These are phyloP conservation scores for Drosophila neocordata DNA, from an alignment of 1,140 invertebrate genomes.

Conservation along the genomic window DNA sequence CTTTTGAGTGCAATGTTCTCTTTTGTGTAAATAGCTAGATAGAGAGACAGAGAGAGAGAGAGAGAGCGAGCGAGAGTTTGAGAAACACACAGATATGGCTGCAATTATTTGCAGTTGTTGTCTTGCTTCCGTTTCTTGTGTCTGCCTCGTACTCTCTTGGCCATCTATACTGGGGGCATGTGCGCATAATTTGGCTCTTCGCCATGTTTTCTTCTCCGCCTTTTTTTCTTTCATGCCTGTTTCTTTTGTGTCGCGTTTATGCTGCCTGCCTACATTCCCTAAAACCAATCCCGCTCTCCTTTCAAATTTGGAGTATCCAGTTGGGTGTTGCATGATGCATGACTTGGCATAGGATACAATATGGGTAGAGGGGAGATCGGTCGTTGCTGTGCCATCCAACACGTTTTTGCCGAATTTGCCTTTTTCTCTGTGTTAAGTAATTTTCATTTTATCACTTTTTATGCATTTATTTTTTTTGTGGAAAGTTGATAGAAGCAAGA, in stretches of 20 bases:
- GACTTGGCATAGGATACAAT: constrained; percentile 29
- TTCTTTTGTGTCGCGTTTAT: constrained; percentile 28
- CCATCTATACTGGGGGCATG: constrained; percentile 45
- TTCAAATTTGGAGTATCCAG: constrained; percentile 32
- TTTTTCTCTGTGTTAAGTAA: constrained; percentile 44
- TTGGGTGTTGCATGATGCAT: constrained; percentile 71
- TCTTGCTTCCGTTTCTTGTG: constrained; percentile 68
- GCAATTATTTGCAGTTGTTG: constrained; percentile 77
- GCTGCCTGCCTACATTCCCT: neutral
- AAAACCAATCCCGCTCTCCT: constrained; percentile 13
- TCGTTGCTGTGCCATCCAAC: constrained; percentile 56
- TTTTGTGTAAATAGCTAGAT: constrained; percentile 12
- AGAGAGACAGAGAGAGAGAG: constrained; percentile 4
- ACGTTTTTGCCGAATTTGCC: constrained; percentile 54
- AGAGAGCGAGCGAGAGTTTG: neutral
- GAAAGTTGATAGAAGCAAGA: neutral
- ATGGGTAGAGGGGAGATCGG: constrained; percentile 8
- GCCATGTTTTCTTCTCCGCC: constrained; percentile 68
- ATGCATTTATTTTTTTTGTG: constrained; percentile 1
- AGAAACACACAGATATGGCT: constrained; percentile 33
- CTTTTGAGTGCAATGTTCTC: constrained; percentile 64
- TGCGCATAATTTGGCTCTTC: constrained; percentile 79
- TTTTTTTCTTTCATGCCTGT: constrained; percentile 15
- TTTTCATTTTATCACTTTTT: constrained; percentile 35
- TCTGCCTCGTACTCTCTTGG: constrained; percentile 41